phyloP scores from a whole-genome alignment of 2,113 vertebrate genomes.

The Hippocampus abdominalis region DNA sequence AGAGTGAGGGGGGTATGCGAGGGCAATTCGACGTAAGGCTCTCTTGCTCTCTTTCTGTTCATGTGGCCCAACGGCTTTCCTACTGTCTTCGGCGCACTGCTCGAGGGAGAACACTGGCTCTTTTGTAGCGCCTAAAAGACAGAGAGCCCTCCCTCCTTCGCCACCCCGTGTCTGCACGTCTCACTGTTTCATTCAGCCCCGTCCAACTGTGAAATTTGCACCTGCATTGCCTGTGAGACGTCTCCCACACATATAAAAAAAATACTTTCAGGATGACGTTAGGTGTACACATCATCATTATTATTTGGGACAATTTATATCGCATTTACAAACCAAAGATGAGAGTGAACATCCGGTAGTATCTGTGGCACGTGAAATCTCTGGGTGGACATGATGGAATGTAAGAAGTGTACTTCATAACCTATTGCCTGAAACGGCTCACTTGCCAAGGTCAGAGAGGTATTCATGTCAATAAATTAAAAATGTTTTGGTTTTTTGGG shows the following conservation, averaged over 20 bases:
- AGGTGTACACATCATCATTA: not conserved
- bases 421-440: too few relatives aligned
- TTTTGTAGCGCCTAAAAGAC: slow-evolving; percentile 66
- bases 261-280: not conserved
- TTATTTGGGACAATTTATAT: not conserved
- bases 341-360: not conserved
- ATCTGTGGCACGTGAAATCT: not conserved
- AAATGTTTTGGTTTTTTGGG: too few relatives aligned
- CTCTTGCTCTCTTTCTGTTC: slow-evolving; percentile 20
- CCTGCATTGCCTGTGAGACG: slow-evolving; percentile 52
- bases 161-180: not conserved
- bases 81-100: slow-evolving; percentile 29
- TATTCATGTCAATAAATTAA: too few relatives aligned
- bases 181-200: slow-evolving; percentile 47
- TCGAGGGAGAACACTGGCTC: slow-evolving; percentile 59
- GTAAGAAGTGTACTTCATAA: too few relatives aligned
- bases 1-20: slow-evolving; percentile 29
- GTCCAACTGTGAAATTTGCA: slow-evolving; percentile 59
- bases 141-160: slow-evolving; percentile 35
- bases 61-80: slow-evolving; percentile 8
- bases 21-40: slow-evolving; percentile 51
- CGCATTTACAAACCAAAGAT: not conserved
- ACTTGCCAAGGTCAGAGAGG: too few relatives aligned
- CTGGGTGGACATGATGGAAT: not conserved
- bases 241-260: slow-evolving; percentile 25